Evolutionary conservation across 2,888 invertebrate genomes (phyloP).

Genomic region (Odontocolon sp.): DNA sequence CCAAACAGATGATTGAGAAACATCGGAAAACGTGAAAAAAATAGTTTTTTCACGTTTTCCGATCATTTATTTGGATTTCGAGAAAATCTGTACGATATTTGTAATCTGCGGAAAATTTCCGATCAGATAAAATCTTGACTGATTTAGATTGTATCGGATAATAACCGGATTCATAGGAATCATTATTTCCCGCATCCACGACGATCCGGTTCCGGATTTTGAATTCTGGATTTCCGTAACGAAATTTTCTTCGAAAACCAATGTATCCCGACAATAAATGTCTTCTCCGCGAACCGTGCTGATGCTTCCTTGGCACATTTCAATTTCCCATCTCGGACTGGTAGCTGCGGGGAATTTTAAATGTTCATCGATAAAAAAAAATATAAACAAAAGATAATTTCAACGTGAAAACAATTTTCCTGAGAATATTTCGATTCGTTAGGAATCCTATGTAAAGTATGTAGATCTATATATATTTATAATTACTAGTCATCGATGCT

Average conservation of each 20-base stretch:
- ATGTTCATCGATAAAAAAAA: neutral
- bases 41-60: too few relatives aligned
- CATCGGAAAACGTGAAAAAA: too few relatives aligned
- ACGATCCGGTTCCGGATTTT: constrained; percentile 51
- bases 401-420: too few relatives aligned
- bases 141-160: neutral
- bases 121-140: too few relatives aligned
- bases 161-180: constrained; percentile 73
- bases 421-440: too few relatives aligned
- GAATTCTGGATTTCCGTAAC: constrained; percentile 75
- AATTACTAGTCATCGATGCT: constrained; percentile 78
- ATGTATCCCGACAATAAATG: constrained; percentile 52
- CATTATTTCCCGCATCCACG: constrained; percentile 71
- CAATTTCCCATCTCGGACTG: neutral
- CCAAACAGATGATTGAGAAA: too few relatives aligned
- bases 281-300: constrained; percentile 53
- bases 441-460: too few relatives aligned
- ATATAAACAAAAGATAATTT: too few relatives aligned
- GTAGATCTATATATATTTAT: too few relatives aligned
- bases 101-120: too few relatives aligned
- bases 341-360: neutral
- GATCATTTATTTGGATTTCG: too few relatives aligned
- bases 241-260: constrained; percentile 86
- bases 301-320: constrained; percentile 46
- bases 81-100: too few relatives aligned